A percentile compares a stretch with the other conserved stretches of the same genome.
Conservation (phyloP, 2,113 vertebrate genomes). For the Notothenia coriiceps region DNA sequence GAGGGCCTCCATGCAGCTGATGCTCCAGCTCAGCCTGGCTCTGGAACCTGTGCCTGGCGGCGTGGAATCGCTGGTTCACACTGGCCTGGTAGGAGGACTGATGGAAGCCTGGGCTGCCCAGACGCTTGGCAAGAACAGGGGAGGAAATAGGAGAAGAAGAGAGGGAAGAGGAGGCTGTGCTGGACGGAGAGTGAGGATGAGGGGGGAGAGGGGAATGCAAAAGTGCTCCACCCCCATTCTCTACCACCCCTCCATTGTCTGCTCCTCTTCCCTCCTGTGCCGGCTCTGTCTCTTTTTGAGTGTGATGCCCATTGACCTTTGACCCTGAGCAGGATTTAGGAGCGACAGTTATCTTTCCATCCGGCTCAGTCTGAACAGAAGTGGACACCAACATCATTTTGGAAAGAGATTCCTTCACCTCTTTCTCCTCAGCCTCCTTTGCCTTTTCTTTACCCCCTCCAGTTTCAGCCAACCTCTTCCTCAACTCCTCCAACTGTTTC, state of each 20-base stretch:
- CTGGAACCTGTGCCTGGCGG: constrained; percentile 96
- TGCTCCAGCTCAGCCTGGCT: constrained; percentile 92
- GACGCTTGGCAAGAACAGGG: constrained; percentile 89
- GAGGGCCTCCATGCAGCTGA: constrained; percentile 76
- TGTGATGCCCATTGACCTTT: constrained; percentile 89
- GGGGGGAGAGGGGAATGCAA: constrained; percentile 77
- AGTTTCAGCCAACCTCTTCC: constrained; percentile 77
- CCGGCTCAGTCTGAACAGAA: constrained; percentile 88
- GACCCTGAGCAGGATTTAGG: constrained; percentile 69
- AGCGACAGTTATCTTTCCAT: constrained; percentile 68
- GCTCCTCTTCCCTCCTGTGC: constrained; percentile 57
- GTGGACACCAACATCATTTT: constrained; percentile 64
- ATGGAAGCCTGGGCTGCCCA: constrained; percentile 88
- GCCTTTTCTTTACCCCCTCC: constrained; percentile 42
- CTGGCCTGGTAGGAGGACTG: constrained; percentile 95
- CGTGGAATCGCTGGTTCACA: constrained; percentile 97
- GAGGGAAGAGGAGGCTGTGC: constrained; percentile 93
- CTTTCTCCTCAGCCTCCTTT: constrained; percentile 46
- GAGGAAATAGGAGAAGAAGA: constrained; percentile 96
- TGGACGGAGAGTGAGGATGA: constrained; percentile 85
- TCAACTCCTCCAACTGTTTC: constrained; percentile 89
- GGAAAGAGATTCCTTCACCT: constrained; percentile 52
- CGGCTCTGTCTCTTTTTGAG: constrained; percentile 73
- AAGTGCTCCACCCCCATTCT: constrained; percentile 82
- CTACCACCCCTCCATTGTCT: constrained; percentile 76